Evolutionary conservation across 92 coral and sea anemone species (phyloP), one percentile per base, ranked within the genome.

Genomic region (Bergia sp.): DNA sequence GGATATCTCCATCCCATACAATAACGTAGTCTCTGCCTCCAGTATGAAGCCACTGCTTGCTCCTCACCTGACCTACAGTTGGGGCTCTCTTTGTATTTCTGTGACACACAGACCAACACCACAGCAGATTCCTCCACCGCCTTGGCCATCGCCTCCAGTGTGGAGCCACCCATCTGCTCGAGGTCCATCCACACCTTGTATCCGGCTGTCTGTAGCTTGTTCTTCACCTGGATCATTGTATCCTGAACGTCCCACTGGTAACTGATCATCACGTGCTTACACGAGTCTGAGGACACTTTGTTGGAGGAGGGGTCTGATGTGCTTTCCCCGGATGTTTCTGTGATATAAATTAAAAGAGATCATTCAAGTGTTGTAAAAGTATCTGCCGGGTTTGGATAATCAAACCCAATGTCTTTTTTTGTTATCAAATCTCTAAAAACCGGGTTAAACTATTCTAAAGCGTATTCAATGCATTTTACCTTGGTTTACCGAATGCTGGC

Each of bases 131-230:
- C 86, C 90, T 94, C 98, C 49, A 94, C 98, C 42, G 98, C 98
- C 20, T 74, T 88, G 45, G 98, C 98, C 98, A 94, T 94, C 82
- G 95, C 92, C 78, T 94, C 95, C 64, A 94, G 89, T 18, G 98
- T 94, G 76, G 98, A 94, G 38, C 98, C 98, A 7, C 94, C 98
- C 98, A 94, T 94, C 76, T 94, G 93, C 38, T 94, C 98, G 37
- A 94, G 80, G 82, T 94, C 98, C 98, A 94, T 94, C 98, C 98
- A 94, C 80, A 94, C 98, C 16, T 90, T 90, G 90, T 73, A 94
- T 55, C 98, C 98, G 10, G 92, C 91, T 12, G 93, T 89, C 89
- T 94, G 94, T 1, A 94, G 91, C 76, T 86, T 85, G 91, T 85
- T 91, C 89, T 91, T 94, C 13, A 94, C 86, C 81, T 91, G 93